These are phyloP conservation scores for Calonectris borealis DNA, from an alignment of 2,113 vertebrate species.

Conservation along the genomic window DNA sequence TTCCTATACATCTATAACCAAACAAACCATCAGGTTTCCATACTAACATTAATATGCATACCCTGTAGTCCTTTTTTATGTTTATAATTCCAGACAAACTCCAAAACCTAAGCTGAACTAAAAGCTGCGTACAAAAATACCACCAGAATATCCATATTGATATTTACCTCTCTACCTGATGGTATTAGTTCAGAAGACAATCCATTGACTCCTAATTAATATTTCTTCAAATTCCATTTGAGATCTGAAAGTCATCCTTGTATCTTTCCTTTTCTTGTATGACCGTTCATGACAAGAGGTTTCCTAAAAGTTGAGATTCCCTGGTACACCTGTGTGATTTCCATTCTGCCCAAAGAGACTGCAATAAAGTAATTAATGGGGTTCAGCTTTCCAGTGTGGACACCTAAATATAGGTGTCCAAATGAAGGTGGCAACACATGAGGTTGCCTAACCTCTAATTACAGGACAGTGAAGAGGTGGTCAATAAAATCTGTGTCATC, in stretches of 20 bases:
- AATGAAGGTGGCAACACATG: background rate
- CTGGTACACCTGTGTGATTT: background rate
- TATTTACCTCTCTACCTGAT: background rate
- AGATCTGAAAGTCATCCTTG: background rate
- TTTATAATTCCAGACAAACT: background rate
- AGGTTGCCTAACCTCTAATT: background rate
- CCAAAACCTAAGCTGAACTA: background rate
- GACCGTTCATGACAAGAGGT: background rate
- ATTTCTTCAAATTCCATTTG: background rate
- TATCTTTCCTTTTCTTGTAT: background rate
- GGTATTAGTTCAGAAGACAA: background rate
- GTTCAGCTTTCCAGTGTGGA: background rate
- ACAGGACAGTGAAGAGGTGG: background rate
- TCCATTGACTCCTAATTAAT: background rate
- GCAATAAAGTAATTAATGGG: background rate
- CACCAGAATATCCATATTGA: background rate
- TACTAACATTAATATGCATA: background rate
- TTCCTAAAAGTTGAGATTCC: background rate
- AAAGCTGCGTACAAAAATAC: background rate
- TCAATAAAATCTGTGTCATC: background rate
- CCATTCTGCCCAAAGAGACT: background rate
- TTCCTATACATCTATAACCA: background rate
- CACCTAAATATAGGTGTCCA: background rate
- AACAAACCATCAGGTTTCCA: background rate
- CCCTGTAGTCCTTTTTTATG: background rate